Conservation (phyloP, 2,113 vertebrate genomes). For the Clinocottus analis region DNA sequence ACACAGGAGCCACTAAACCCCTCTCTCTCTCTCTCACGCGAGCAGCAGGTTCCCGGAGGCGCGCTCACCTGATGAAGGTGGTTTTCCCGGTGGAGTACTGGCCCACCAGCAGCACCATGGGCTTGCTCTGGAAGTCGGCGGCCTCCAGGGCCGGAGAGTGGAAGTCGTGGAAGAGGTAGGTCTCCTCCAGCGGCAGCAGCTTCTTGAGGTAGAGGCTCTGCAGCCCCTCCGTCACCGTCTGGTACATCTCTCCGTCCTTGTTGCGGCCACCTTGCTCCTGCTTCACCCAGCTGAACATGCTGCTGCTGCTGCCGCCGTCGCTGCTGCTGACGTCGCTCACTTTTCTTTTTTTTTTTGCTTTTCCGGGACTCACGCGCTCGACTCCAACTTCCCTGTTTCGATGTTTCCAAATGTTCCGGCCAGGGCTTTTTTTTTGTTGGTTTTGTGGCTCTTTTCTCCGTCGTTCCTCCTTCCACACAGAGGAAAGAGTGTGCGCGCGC, state of each 20-base stretch:
- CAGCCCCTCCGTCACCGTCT: slow-evolving; percentile 84
- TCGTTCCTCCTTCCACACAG: not conserved
- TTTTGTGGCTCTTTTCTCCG: not conserved
- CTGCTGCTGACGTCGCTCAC: not conserved
- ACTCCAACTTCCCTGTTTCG: slow-evolving; percentile 67
- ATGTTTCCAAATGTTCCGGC: slow-evolving; percentile 39
- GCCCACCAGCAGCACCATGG: slow-evolving; percentile 86
- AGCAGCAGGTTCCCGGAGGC: too few relatives aligned
- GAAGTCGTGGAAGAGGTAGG: slow-evolving; percentile 86
- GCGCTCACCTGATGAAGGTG: slow-evolving; percentile 83
- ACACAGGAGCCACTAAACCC: too few relatives aligned
- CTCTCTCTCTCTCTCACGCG: too few relatives aligned
- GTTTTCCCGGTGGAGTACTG: slow-evolving; percentile 88
- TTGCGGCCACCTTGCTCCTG: slow-evolving; percentile 82
- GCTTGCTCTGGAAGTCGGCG: slow-evolving; percentile 86
- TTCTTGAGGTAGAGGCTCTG: slow-evolving; percentile 82
- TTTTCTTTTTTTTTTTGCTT: too few relatives aligned
- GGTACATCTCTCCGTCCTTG: slow-evolving; percentile 84
- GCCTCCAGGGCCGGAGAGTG: slow-evolving; percentile 85
- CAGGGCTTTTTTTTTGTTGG: not conserved
- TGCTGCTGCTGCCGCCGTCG: not conserved
- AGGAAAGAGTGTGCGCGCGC: not conserved
- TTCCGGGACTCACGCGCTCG: not conserved
- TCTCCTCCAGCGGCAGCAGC: slow-evolving; percentile 84
- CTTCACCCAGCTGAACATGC: slow-evolving; percentile 85